Conservation (phyloP, 2,797 vertebrate genomes). For the Anguilla anguilla region DNA sequence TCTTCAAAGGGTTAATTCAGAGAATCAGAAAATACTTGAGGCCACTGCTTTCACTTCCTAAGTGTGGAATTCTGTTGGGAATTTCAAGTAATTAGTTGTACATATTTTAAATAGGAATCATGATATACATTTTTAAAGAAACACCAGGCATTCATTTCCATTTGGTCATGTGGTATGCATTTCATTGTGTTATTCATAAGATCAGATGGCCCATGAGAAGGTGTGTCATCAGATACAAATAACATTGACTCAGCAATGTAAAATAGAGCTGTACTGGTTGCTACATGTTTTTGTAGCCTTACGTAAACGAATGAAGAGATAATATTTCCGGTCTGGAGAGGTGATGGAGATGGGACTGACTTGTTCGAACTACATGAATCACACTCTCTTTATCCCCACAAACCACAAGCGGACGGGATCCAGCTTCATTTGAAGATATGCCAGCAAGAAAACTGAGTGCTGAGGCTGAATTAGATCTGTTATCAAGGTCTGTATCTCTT, state of each 20-base stretch:
- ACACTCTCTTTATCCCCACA: neutral
- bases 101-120: conserved; percentile 16
- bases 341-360: neutral
- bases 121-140: neutral
- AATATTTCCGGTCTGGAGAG: neutral
- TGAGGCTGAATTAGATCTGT: conserved; percentile 29
- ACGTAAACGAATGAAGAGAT: neutral
- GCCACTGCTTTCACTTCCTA: neutral
- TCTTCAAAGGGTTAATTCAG: neutral
- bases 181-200: neutral
- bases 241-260: neutral
- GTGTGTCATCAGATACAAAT: neutral
- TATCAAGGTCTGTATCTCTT: conserved; percentile 28
- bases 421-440: conserved; percentile 19
- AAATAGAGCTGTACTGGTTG: neutral
- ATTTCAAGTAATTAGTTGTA: neutral
- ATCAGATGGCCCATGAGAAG: neutral
- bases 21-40: neutral
- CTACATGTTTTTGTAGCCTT: neutral
- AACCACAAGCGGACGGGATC: neutral
- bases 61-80: neutral
- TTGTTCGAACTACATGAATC: neutral
- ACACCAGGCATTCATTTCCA: neutral
- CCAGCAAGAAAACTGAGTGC: conserved; percentile 25
- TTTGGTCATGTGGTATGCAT: neutral